phyloP scores from a whole-genome alignment of 2,113 vertebrate genomes.

The Calonectris borealis region DNA sequence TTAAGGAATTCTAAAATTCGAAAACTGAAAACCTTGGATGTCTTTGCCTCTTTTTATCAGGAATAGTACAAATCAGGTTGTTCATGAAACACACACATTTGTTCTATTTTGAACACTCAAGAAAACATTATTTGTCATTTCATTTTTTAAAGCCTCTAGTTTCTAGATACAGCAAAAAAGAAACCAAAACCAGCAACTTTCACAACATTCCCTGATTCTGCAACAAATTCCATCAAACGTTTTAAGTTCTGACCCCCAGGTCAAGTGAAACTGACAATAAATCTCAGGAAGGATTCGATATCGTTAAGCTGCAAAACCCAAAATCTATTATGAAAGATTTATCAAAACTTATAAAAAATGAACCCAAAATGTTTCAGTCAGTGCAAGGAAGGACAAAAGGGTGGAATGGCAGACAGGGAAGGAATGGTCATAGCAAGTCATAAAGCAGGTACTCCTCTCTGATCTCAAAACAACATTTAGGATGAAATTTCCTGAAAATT shows the following conservation, averaged over 20 bases:
- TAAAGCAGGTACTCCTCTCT: background rate
- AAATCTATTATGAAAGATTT: slow-evolving; percentile 28
- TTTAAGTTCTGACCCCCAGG: background rate
- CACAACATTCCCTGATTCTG: background rate
- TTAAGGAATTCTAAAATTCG: background rate
- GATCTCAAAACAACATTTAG: background rate
- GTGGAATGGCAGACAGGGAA: background rate
- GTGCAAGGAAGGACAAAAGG: background rate
- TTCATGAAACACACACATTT: background rate
- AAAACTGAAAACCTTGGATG: background rate
- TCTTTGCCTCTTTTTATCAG: background rate
- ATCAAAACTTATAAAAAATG: background rate
- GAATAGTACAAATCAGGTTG: background rate
- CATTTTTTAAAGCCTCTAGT: background rate
- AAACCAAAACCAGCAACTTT: slow-evolving; percentile 23
- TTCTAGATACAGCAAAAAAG: background rate
- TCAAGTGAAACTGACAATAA: slow-evolving; percentile 38
- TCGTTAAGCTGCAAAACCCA: background rate
- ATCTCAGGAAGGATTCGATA: slow-evolving; percentile 11
- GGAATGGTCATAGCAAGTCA: background rate
- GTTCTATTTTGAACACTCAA: background rate
- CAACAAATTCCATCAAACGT: background rate
- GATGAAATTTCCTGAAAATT: background rate
- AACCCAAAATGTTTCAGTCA: background rate
- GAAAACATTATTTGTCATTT: background rate